Base-by-base conservation (phyloP, 2,888 invertebrate species). In the Limenitis camilla region DNA sequence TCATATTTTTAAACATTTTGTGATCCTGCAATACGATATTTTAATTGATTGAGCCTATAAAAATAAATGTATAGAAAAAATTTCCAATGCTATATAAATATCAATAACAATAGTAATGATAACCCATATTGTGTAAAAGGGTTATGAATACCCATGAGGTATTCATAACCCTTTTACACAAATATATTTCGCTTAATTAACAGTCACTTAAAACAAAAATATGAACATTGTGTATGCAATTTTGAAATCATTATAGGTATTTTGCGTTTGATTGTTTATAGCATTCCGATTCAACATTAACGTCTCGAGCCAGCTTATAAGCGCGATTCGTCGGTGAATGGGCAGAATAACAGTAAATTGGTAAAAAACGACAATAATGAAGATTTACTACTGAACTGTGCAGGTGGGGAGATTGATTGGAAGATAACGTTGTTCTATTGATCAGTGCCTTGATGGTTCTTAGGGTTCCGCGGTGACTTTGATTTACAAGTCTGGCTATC, bases 351-450 rank as follows among this genome's bases (percentile, higher is more conserved):
- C 78, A 74, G 79, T 78, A 75, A 76, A 78, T 69, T 69, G 68
- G 67, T 72, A 76, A 78, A 76, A 77, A 78, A 72, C 66, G 64
- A 69, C 73, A 76, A 78, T 78, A 79, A 78, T 74, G 72, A 80
- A 78, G 78, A 80, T 81, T 80, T 81, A 81, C 74, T 73, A 72
- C 68, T 68, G 67, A 63, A 65, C 59, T 64, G 67, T 64, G 69
- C 78, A 80, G 80, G 80, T 80, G 80, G 74, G 71, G 71, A 68
- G 77, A 78, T 78, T 73, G 74, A 68, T 69, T 66, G 62, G 64
- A 50, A 63, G 78, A 76, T 79, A 75, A 72, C 68, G 65, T 67
- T 60, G 69, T 66, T 71, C 67, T 71, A 68, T 69, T 68, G 69
- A 69, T 68, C 62, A 61, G 66, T 64, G 69, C 67, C 69, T 71